Base-by-base conservation (phyloP, 2,888 invertebrate species). In the Clistopyga incitator region DNA sequence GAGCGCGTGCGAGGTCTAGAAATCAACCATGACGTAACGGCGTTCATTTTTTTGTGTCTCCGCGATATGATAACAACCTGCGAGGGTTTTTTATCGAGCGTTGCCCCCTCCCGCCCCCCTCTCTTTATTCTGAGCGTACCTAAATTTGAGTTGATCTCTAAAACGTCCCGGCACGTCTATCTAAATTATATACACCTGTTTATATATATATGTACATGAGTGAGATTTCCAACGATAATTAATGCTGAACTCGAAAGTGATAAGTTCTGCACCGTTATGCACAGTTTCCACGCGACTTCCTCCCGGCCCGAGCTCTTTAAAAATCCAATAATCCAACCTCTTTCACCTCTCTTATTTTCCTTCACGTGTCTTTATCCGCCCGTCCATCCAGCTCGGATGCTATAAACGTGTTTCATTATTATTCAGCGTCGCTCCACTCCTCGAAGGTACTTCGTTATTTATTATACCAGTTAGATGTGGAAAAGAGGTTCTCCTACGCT, bases 21-120 rank as follows among this genome's bases (percentile, higher is more conserved):
- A 84, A 80, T 80, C 54, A 50, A 18, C 50, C 18, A 25, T 84
- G 80, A 84, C 77, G 83, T 72, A 74, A 77, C 61, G 74, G n/a
- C 20, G 68, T 77, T 70, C n/a, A 29, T 74, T 74, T 80, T 71
- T 78, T 50, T 71, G n/a, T 50, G 47, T 23, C 56, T 6, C 34
- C n/a, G 34, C n/a, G 78, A 71, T 80, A 84, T 18, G 47, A 80
- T 84, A 84, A 80, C 77, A 34, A 50, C 34, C 47, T 38, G 15
- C n/a, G 38, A 18, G 59, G 68, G 8, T 45, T 20, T 29, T 29
- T 78, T 82, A 78, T 82, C 70, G 54, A 78, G 54, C 78, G 34
- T 82, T 78, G 45, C 29, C 64, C 42, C n/a, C 20, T 29, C 11
- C 10, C 38, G 50, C 20, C 54, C 15, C 56, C 42, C 25, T 47